Conservation (phyloP, 2,113 vertebrate genomes). For the Orycteropus afer region DNA sequence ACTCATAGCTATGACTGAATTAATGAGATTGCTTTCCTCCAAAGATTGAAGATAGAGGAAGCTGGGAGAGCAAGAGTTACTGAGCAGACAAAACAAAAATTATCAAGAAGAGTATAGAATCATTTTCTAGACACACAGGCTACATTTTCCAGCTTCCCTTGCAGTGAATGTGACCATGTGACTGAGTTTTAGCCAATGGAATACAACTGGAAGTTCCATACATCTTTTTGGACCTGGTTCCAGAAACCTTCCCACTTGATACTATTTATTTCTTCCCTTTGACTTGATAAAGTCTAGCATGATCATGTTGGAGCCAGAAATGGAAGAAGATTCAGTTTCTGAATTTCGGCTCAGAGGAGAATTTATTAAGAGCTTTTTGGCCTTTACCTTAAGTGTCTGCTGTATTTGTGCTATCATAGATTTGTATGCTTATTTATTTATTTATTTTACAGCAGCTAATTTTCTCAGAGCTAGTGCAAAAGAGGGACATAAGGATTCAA, state of each 20-base stretch:
- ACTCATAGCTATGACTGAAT: neutral
- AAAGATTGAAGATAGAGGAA: neutral
- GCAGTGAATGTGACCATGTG: neutral
- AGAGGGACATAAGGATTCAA: neutral
- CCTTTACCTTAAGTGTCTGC: neutral
- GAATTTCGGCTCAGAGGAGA: neutral
- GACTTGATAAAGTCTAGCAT: neutral
- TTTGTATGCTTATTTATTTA: neutral
- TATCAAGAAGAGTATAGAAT: neutral
- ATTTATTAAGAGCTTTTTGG: neutral
- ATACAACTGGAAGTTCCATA: no score
- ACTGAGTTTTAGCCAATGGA: neutral
- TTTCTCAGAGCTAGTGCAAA: neutral
- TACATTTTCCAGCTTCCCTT: neutral
- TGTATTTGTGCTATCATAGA: neutral
- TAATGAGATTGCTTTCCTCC: neutral
- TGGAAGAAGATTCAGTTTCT: neutral
- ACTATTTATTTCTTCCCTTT: neutral
- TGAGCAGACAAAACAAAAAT: neutral
- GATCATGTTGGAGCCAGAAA: neutral
- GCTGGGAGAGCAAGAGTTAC: neutral
- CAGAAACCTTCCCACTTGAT: neutral
- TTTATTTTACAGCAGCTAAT: neutral
- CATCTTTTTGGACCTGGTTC: neutral
- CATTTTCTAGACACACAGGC: no score